These are phyloP conservation scores for Hirtodrosophila trivittata DNA, from an alignment of 2,888 invertebrate genomes.

Conservation along the genomic window DNA sequence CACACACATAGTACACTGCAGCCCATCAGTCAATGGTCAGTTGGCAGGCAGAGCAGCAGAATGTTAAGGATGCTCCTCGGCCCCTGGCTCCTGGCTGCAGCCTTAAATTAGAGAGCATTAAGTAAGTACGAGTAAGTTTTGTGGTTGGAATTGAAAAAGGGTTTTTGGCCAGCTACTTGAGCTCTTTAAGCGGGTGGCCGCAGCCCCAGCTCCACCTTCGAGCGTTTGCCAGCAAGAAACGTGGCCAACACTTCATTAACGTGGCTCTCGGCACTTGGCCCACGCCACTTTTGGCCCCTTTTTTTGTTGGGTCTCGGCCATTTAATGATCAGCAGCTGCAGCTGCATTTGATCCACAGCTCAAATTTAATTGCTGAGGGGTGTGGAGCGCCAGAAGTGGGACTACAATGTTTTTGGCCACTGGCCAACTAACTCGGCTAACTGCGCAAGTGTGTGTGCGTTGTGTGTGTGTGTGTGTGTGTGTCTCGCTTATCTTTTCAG, in stretches of 20 bases:
- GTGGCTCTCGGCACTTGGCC: constrained; percentile 15
- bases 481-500: constrained; percentile 66
- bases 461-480: constrained; percentile 24
- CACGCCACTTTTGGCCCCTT: too few species aligned
- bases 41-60: constrained; percentile 16
- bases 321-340: constrained; percentile 43
- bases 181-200: constrained; percentile 38
- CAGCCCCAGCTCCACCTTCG: too few species aligned
- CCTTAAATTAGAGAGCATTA: constrained; percentile 55
- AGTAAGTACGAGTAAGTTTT: constrained; percentile 42
- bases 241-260: constrained; percentile 65
- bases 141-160: constrained; percentile 46
- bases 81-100: constrained; percentile 5
- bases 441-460: constrained; percentile 19
- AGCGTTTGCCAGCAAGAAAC: too few species aligned
- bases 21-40: constrained; percentile 40
- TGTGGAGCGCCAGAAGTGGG: neutral
- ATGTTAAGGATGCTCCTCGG: constrained; percentile 6
- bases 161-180: constrained; percentile 11
- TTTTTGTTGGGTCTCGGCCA: constrained; percentile 32
- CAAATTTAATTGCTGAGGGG: constrained; percentile 43
- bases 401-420: constrained; percentile 42
- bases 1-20: constrained; percentile 8
- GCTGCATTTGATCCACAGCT: constrained; percentile 48
- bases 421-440: constrained; percentile 35